These are phyloP conservation scores for Chiroxiphia lanceolata DNA, from an alignment of 2,797 vertebrate genomes.

Conservation along the genomic window DNA sequence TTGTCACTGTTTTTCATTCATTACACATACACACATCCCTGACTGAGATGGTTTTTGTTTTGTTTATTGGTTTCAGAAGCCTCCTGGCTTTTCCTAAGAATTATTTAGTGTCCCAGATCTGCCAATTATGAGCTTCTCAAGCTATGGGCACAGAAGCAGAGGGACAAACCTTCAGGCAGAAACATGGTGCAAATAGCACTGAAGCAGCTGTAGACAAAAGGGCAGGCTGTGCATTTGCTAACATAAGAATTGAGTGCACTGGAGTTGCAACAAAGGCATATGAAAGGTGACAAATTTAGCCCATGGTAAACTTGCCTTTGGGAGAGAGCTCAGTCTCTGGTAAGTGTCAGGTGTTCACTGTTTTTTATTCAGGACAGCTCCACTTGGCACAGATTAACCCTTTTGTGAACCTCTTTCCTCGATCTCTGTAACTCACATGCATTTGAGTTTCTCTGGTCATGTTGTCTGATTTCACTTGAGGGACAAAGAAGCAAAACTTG, in stretches of 20 bases:
- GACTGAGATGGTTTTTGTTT: neutral
- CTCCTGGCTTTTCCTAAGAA: conserved; percentile 15
- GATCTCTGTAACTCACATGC: neutral
- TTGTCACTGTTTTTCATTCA: conserved; percentile 1
- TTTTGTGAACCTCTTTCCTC: neutral
- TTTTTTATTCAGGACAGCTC: neutral
- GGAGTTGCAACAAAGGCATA: conserved; percentile 5
- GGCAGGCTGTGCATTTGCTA: conserved; percentile 20
- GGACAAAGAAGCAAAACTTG: neutral
- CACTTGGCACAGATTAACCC: neutral
- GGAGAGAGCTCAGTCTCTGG: neutral
- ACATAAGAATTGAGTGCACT: neutral
- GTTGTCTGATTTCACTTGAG: neutral
- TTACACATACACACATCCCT: neutral
- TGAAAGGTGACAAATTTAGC: conserved; percentile 50
- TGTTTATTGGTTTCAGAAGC: conserved; percentile 29
- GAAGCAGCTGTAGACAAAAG: conserved; percentile 47
- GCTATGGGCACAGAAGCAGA: neutral
- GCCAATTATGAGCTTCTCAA: conserved; percentile 38
- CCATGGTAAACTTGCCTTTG: conserved; percentile 22
- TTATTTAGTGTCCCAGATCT: conserved; percentile 58
- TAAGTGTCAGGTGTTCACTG: neutral
- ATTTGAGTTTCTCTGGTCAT: neutral
- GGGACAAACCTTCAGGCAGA: conserved; percentile 34
- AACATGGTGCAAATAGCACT: neutral